Base-by-base conservation (phyloP, 2,113 vertebrate species). In the Pseudopipra pipra region DNA sequence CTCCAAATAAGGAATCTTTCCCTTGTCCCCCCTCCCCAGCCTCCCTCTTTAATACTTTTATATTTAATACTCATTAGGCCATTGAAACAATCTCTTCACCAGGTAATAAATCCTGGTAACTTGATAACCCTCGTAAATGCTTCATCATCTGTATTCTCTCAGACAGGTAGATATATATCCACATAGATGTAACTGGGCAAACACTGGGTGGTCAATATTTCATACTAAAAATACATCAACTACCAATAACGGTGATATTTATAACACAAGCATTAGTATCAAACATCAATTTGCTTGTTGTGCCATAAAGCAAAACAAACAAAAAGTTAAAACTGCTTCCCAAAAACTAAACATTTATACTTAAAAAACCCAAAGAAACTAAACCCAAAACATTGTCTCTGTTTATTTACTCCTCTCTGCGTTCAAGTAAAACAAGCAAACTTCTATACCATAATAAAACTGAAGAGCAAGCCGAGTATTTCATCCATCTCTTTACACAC, bases 1-100 rank as follows among this genome's bases (percentile, higher is more conserved):
- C 62, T 88, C 95, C 96, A 97, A 97, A 96, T 89, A 96, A 96
- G 81, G 70, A 93, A 97, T 81, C 30, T 91, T 93, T 95, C 90
- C 92, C 96, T 84, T 8, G 6, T 16, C 14, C 6, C 63, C 95
- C 83, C 3, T 22, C 17, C 35, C 22, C 2, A 79, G 17, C 76
- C 95, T 91, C 9, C 27, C 4, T 52, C 51, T 52, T 52, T 16
- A 52, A 52, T 24, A 52, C 25, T 52, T 51, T 51, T 15, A 27
- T 51, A 51, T 51, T 52, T 52, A 52, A 52, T 52, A 52, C 14
- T 28, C 24, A 27, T 93, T 91, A 85, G 56, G 73, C n/a, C 80
- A 91, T 9, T 79, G 67, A 96, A 95, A 59, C 44, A 89, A 63
- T 58, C 79, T 49, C 46, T 85, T 93, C 77, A 37, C 52, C 49